Evolutionary conservation across 2,113 vertebrate genomes (phyloP).

Genomic region (Grus americana): DNA sequence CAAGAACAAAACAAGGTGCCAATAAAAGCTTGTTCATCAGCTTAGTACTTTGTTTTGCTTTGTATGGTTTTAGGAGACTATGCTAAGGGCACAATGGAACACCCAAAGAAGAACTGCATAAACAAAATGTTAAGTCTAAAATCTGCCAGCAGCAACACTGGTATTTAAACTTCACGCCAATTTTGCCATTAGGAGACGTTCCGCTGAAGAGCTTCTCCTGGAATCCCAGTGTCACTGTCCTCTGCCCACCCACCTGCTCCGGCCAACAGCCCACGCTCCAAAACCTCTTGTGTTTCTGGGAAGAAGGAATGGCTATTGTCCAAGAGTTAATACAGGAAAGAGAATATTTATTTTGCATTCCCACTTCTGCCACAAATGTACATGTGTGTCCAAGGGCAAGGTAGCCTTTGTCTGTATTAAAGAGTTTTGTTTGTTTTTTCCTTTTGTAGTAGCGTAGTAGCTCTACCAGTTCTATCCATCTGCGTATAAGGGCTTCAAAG

Average conservation of each 20-base stretch:
- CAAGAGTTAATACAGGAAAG: not conserved
- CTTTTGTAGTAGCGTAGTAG: not conserved
- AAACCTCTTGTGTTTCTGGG: not conserved
- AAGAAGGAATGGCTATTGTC: not conserved
- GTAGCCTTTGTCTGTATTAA: not conserved
- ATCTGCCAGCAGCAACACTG: not conserved
- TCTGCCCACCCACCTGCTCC: not conserved
- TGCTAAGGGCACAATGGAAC: not conserved
- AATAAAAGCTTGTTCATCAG: not conserved
- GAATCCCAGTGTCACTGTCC: not conserved
- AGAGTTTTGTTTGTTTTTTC: not conserved
- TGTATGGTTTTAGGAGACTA: not conserved
- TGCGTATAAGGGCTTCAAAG: not conserved
- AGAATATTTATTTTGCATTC: not conserved
- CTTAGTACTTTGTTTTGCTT: not conserved
- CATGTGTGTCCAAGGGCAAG: fast-evolving
- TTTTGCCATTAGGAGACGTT: not conserved
- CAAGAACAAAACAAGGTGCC: not conserved
- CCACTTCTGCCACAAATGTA: not conserved
- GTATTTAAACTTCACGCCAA: not conserved
- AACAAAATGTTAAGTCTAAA: not conserved
- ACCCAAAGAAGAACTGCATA: not conserved
- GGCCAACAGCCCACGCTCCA: not conserved
- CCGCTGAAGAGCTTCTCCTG: not conserved
- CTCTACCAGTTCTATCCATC: not conserved